These are phyloP conservation scores for Leptobrachium ailaonicum DNA, from an alignment of 2,113 vertebrate genomes.

Conservation along the genomic window DNA sequence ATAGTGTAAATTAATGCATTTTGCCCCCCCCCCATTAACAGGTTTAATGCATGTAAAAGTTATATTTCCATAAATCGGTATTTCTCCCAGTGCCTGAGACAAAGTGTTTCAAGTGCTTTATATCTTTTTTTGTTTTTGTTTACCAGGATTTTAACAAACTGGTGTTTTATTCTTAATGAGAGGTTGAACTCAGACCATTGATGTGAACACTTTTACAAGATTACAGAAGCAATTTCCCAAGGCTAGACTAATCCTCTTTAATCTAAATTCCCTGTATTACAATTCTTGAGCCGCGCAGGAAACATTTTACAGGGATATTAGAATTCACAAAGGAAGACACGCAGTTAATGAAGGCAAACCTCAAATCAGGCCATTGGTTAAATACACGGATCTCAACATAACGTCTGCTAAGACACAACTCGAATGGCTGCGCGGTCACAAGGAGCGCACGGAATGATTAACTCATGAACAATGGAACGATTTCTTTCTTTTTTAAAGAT, in stretches of 20 bases:
- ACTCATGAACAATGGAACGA: no score
- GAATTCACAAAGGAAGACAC: slow-evolving; percentile 2
- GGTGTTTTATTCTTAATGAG: background rate
- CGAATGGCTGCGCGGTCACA: no score
- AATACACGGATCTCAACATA: background rate
- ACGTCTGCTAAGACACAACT: background rate
- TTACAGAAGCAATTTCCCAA: slow-evolving; percentile 19
- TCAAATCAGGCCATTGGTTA: background rate
- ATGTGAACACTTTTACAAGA: slow-evolving; percentile 6
- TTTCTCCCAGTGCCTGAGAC: no score
- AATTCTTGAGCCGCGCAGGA: background rate
- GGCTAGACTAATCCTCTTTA: slow-evolving; percentile 17
- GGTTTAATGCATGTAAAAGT: no score
- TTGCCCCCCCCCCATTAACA: no score
- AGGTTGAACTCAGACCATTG: background rate
- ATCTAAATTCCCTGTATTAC: slow-evolving; percentile 4
- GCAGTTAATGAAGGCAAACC: background rate
- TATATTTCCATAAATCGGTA: no score
- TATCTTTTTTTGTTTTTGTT: no score
- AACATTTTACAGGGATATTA: background rate
- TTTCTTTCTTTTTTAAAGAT: no score
- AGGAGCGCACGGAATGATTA: no score
- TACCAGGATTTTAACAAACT: background rate
- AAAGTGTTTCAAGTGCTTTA: no score
- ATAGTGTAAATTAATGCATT: no score